Percentiles rank a stretch among this genome's conserved stretches.
These are phyloP conservation scores for Apodemus speciosus DNA, from an alignment of 2,113 vertebrate genomes.

Conservation along the genomic window DNA sequence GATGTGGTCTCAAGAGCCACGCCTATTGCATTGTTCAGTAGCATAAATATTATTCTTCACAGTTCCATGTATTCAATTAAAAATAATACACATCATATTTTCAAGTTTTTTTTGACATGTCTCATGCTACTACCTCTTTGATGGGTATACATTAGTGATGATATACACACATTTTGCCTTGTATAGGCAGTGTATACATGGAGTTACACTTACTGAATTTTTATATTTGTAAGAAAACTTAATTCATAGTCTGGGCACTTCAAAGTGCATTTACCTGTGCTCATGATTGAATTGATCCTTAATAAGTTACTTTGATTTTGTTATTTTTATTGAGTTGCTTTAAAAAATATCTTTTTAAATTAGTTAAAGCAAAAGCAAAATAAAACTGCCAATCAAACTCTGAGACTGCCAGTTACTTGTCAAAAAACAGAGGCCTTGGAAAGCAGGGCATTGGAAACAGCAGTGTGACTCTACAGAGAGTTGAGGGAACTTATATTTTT, in stretches of 20 bases:
- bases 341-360: constrained; percentile 41
- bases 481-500: neutral
- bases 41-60: constrained; percentile 59
- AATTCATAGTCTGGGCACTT: constrained; percentile 23
- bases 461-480: neutral
- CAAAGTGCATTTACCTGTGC: neutral
- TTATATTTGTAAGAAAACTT: constrained; percentile 29
- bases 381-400: neutral
- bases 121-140: neutral
- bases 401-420: neutral
- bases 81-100: neutral
- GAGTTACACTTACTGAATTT: constrained; percentile 38
- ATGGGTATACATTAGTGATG: neutral
- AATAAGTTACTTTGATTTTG: constrained; percentile 27
- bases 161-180: neutral
- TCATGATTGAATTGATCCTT: neutral
- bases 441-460: neutral
- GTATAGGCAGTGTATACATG: neutral
- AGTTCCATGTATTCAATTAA: constrained; percentile 53
- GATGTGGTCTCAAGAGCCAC: constrained; percentile 26
- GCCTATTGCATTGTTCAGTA: constrained; percentile 59
- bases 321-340: constrained; percentile 37
- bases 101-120: constrained; percentile 19
- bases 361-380: constrained; percentile 29
- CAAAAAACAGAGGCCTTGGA: neutral